Evolutionary conservation across 2,797 vertebrate species (phyloP).

Genomic region (Karalla daura): DNA sequence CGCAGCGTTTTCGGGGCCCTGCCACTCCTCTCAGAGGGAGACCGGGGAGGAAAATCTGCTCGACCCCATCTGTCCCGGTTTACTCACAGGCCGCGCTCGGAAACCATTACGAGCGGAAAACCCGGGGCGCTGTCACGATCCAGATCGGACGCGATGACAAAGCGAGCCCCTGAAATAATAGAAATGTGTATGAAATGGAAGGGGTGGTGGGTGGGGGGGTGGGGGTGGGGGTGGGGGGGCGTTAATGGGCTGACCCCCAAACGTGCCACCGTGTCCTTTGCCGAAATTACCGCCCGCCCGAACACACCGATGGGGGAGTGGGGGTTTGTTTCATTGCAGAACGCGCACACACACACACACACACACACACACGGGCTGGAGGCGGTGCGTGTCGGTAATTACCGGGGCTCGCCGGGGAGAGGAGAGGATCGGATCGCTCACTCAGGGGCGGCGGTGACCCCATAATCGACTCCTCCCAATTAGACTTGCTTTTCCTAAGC

Average conservation of each 20-base stretch:
- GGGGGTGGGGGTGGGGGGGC: no score
- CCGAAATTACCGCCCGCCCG: slow-evolving; percentile 45
- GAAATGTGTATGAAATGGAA: slow-evolving; percentile 44
- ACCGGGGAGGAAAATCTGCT: slow-evolving; percentile 61
- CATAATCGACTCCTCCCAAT: slow-evolving; percentile 58
- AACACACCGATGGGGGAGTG: slow-evolving; percentile 33
- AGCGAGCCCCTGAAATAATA: slow-evolving; percentile 6
- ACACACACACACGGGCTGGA: slow-evolving; percentile 31
- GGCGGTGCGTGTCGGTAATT: slow-evolving; percentile 63
- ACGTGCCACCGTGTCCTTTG: slow-evolving; percentile 11
- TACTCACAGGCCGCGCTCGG: slow-evolving; percentile 29
- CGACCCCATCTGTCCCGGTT: slow-evolving; percentile 59
- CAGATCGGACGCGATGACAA: slow-evolving; percentile 26
- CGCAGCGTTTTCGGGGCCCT: slow-evolving; percentile 46
- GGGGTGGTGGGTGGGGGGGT: no score
- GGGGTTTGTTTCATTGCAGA: slow-evolving; percentile 44
- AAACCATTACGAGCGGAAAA: slow-evolving; percentile 20
- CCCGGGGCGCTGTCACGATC: not conserved
- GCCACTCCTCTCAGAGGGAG: slow-evolving; percentile 66
- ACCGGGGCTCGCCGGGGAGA: slow-evolving; percentile 41
- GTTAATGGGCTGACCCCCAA: slow-evolving; percentile 72
- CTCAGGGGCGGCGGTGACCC: slow-evolving; percentile 35
- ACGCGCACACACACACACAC: slow-evolving; percentile 29
- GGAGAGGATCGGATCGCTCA: slow-evolving; percentile 54
- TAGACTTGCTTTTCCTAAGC: slow-evolving; percentile 45